Evolutionary conservation across 2,888 invertebrate genomes (phyloP), one percentile per base, ranked within the genome.

Genomic region (Nebria salina): DNA sequence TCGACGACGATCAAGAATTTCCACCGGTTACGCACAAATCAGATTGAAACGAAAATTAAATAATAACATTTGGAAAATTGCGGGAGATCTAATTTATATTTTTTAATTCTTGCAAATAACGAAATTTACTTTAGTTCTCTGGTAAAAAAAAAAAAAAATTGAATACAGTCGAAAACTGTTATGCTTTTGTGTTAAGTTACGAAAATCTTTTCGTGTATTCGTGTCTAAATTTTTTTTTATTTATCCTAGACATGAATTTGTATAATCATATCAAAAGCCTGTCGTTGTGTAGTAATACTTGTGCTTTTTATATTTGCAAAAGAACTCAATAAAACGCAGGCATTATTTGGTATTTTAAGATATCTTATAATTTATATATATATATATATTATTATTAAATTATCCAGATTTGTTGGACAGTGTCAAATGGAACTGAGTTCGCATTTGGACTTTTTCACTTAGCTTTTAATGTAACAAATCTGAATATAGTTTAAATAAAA

Each of bases 1-100:
- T 96, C 89, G 94, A 94, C 87, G 95, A 96, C 90, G 95, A 94
- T 84, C 90, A 91, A 84, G 96, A 96, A 90, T 96, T 96, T 90
- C 96, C 96, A 85, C 96, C 96, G 83, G 93, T 96, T 86, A 93
- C 92, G 80, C 92, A 93, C 86, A 90, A 90, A 85, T 90, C 90
- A 83, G 91, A 91, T 87, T 91, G 89, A 54, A 54, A 54, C 8
- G 7, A 54, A 54, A n/a, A n/a, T n/a, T 54, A 11, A 54, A 54
- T 54, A 54, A 54, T 54, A 54, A 54, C 1, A 54, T 11, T 54
- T 13, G 54, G 54, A 11, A 8, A 34, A 68, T 20, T 68, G 13
- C 3, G 26, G 20, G 68, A 20, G 7, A 26, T 68, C 65, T 15
- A 65, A 68, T 26, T 9, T 68, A 68, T 25, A 68, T 54, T 11